Percentiles rank a stretch among this genome's conserved stretches.
Conservation (phyloP, 2,113 vertebrate genomes). For the Tilapia sparmanii region DNA sequence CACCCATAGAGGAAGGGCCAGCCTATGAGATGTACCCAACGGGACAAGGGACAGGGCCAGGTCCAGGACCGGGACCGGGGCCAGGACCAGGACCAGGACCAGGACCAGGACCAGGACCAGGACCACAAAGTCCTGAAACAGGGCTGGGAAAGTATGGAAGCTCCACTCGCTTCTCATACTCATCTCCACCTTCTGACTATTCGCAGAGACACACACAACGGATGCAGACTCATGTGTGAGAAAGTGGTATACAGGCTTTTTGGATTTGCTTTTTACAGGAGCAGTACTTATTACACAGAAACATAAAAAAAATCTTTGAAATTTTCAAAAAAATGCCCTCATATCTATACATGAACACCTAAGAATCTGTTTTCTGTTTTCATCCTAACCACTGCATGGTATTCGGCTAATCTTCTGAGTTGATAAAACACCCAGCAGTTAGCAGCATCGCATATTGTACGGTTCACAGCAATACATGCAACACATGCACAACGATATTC, state of each 20-base stretch:
- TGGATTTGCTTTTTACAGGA: conserved; percentile 5
- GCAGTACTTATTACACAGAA: background rate
- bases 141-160: conserved; percentile 79
- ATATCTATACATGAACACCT: background rate
- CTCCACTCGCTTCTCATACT: conserved; percentile 86
- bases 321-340: background rate
- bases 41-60: conserved; percentile 54
- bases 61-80: background rate
- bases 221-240: conserved; percentile 96
- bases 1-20: conserved; percentile 71
- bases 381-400: conserved; percentile 13
- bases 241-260: background rate
- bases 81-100: background rate
- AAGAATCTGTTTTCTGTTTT: background rate
- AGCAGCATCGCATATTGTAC: background rate
- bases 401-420: background rate
- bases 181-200: conserved; percentile 90
- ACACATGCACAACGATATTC: background rate
- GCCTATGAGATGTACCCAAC: conserved; percentile 77
- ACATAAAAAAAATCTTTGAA: background rate
- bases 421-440: background rate
- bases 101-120: conserved; percentile 51
- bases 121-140: conserved; percentile 60
- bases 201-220: conserved; percentile 92
- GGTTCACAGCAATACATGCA: conserved; percentile 41